phyloP scores from a whole-genome alignment of 2,888 invertebrate species.

The Gandaritis pyraliata region DNA sequence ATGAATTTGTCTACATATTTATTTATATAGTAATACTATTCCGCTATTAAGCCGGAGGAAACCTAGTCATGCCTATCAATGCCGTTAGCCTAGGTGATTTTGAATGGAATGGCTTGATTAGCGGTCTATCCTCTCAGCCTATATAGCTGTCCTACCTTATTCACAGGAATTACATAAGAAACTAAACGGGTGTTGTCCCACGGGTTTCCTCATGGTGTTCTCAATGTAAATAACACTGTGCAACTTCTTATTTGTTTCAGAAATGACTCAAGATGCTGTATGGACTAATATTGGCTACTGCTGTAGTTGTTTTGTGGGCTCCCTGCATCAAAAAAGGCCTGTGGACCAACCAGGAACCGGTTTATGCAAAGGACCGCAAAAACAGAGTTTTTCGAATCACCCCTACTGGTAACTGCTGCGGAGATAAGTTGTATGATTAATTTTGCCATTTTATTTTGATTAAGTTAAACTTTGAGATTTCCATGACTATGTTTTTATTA shows the following conservation, averaged over 20 bases:
- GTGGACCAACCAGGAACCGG: conserved; percentile 53
- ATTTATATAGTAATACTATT: too few relatives aligned
- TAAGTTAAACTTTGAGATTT: background rate
- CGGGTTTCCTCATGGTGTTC: too few relatives aligned
- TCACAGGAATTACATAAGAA: too few relatives aligned
- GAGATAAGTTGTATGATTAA: conserved; percentile 36
- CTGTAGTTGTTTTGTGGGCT: conserved; percentile 57
- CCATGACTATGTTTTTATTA: background rate
- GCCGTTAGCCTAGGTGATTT: too few relatives aligned
- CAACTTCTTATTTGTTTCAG: conserved; percentile 13
- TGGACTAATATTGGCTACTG: conserved; percentile 49
- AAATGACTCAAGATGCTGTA: conserved; percentile 50
- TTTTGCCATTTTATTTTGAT: background rate
- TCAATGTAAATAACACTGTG: too few relatives aligned
- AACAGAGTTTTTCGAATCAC: conserved; percentile 61
- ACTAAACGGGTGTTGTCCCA: too few relatives aligned
- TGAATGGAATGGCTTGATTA: too few relatives aligned
- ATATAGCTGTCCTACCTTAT: too few relatives aligned
- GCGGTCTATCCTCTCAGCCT: too few relatives aligned
- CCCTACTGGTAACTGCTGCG: conserved; percentile 61
- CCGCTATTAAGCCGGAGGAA: too few relatives aligned
- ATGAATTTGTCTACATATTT: too few relatives aligned
- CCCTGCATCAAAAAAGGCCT: conserved; percentile 61
- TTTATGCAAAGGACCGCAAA: conserved; percentile 63
- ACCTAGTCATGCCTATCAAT: too few relatives aligned